Evolutionary conservation across 2,113 vertebrate genomes (phyloP), one percentile per base, ranked within the genome.

Genomic region (Xiphophorus hellerii): DNA sequence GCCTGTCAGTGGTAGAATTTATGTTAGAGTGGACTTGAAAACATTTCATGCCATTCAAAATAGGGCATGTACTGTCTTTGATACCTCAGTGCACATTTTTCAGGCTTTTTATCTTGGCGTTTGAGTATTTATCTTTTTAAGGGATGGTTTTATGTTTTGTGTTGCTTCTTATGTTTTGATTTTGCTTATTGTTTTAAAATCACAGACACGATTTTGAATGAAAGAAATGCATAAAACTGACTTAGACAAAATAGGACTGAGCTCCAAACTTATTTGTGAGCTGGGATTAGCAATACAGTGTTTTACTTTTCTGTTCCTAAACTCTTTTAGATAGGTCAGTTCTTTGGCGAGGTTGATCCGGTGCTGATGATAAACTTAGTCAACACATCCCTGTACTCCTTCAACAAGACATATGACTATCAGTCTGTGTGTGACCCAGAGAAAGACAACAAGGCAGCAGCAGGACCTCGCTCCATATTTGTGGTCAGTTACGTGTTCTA

Each of bases 401-500:
- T 97, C 82, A 98, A 98, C 80, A 98, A 99, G 90, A 98, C 98
- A 0, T 99, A 99, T 0, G 98, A 99, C 91, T 99, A 98, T 84
- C 98, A 99, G 74, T 98, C 97, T 0, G 95, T 98, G 66, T 99
- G 98, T 5, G 97, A 99, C 92, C 97, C 97, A 0, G 96, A 96
- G 80, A 95, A 95, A 64, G 96, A 97, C 80, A 95, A 96, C 76
- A 97, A 96, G 73, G 96, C 96, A 81, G 97, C 96, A 76, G 96
- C 97, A 72, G 97, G 96, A 31, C 95, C 92, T 44, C 96, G 97
- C 84, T 96, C 97, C 5, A 88, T 95, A 66, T 96, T 92, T 28
- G 97, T 99, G 96, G 98, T 99, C 71, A 93, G 96, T 74, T 15
- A 25, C 20, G 5, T 51, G 7, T 33, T 73, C 7, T 63, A 63